Conservation (phyloP, 2,797 vertebrate species). For the Rhabdophis nuchalis region DNA sequence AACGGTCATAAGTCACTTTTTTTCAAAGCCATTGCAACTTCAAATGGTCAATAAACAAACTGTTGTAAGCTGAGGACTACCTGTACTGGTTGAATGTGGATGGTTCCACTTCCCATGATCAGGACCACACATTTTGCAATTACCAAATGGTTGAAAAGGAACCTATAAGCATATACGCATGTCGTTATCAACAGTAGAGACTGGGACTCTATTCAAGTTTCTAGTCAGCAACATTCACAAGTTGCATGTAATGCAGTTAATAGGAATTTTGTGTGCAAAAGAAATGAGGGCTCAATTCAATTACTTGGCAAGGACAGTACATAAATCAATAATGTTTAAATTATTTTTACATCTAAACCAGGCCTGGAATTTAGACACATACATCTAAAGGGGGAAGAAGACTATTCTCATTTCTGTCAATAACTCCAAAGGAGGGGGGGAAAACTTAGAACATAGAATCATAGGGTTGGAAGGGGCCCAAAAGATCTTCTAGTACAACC, state of each 20-base stretch:
- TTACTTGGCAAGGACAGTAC: slow-evolving; percentile 8
- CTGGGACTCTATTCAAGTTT: not conserved
- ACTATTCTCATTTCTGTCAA: not conserved
- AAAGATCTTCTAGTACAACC: not conserved
- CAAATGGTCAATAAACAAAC: not conserved
- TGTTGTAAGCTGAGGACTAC: not conserved
- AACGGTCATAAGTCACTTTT: not conserved
- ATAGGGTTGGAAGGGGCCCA: not conserved
- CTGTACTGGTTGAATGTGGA: not conserved
- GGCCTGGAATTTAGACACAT: not conserved
- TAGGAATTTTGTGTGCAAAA: not conserved
- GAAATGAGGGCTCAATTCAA: not conserved
- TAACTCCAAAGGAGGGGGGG: not conserved
- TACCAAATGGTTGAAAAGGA: not conserved
- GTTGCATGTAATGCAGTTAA: not conserved
- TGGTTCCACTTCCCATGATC: not conserved
- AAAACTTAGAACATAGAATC: not conserved
- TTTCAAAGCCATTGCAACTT: not conserved
- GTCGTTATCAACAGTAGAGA: not conserved
- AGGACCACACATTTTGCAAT: not conserved
- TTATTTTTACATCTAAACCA: slow-evolving; percentile 5
- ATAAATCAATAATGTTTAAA: slow-evolving; percentile 31
- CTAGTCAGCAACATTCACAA: not conserved
- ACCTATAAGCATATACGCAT: not conserved
- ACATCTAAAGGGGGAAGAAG: not conserved